Conservation (phyloP, 2,888 invertebrate genomes). For the Craniophora ligustri region DNA sequence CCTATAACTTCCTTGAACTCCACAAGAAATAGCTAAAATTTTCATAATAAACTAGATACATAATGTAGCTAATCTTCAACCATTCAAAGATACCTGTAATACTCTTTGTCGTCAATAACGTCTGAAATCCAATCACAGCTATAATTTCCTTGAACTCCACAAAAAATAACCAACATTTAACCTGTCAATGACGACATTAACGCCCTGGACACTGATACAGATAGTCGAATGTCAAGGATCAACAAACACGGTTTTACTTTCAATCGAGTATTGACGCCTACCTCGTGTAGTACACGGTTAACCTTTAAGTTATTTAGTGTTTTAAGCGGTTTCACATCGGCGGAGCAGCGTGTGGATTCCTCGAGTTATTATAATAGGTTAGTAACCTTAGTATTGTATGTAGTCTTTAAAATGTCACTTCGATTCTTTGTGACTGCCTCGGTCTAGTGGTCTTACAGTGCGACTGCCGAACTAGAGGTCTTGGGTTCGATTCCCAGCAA, state of each 20-base stretch:
- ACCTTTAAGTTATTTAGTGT: constrained; percentile 55
- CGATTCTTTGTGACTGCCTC: no score
- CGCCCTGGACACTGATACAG: constrained; percentile 32
- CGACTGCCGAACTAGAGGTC: no score
- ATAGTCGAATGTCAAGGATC: constrained; percentile 55
- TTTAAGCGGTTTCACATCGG: constrained; percentile 33
- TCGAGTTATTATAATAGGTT: background rate
- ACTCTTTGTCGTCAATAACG: no score
- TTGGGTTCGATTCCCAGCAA: no score
- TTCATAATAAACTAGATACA: no score
- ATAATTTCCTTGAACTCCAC: constrained; percentile 6
- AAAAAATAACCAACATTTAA: constrained; percentile 30
- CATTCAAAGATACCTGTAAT: no score
- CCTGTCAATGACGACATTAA: constrained; percentile 25
- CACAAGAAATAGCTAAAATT: no score
- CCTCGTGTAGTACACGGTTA: constrained; percentile 40
- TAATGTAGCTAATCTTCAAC: no score
- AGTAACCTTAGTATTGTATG: no score
- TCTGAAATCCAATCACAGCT: background rate
- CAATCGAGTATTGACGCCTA: constrained; percentile 36
- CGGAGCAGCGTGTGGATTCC: background rate
- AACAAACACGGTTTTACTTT: constrained; percentile 51
- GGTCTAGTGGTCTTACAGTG: no score
- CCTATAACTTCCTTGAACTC: no score
- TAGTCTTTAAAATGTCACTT: no score